Evolutionary conservation across 2,888 invertebrate species (phyloP), one percentile per base, ranked within the genome.

Genomic region (Tetragonisca angustula): DNA sequence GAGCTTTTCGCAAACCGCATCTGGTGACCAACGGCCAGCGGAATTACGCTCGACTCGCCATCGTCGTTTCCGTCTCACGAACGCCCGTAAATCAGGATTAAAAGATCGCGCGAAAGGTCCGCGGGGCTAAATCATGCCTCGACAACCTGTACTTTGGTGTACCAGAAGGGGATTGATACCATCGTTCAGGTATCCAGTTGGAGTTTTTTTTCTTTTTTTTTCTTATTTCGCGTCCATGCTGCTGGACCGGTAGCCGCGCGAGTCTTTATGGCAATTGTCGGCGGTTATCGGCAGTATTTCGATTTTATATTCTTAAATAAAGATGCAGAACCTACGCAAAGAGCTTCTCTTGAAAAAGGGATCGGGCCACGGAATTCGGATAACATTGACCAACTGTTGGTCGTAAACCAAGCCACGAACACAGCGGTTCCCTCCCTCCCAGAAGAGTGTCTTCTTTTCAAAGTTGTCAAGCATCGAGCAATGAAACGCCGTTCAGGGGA

Each of bases 1-100:
- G 76, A 79, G 70, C 70, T 81, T 83, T 71, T 65, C 84, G 64
- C 59, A 61, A 72, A 67, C n/a, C 80, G 68, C 87, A 82, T 84
- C 85, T 86, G 87, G 81, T 65, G 74, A 54, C 64, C 74, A 64
- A 36, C 52, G 73, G 52, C 17, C n/a, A 1, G 54, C 71, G 71
- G 74, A 87, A 75, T 86, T 85, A 87, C 79, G 78, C 64, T 21
- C 64, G 50, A 54, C 52, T 32, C 65, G 76, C 86, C 84, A 87
- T 86, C 85, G 78, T 59, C 84, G 71, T 87, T 89, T 88, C 83
- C 83, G 88, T 78, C 81, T 88, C 89, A 84, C 85, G 89, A 88
- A 79, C 75, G 81, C 76, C 81, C 87, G 88, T 89, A 89, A 89
- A 89, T 89, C 88, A 86, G 79, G 87, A 89, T 89, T 89, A 87